These are phyloP conservation scores for Tromatobia lineatoria DNA, from an alignment of 2,888 invertebrate genomes.

Conservation along the genomic window DNA sequence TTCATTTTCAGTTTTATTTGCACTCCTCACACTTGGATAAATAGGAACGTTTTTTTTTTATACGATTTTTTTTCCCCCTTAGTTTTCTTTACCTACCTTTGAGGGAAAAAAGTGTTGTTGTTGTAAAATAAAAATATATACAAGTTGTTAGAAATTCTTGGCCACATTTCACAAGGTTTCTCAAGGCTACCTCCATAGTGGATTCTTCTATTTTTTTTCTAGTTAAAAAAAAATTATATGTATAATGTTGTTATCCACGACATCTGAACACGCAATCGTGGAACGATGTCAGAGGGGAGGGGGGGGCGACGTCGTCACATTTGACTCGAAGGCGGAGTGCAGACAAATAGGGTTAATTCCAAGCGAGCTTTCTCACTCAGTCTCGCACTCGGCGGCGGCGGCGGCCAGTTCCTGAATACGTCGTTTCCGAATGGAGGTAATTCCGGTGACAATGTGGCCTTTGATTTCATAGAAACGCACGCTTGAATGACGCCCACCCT, in stretches of 20 bases:
- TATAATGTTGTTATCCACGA: no score
- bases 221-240: background rate
- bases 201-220: no score
- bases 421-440: slow-evolving; percentile 85
- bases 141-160: no score
- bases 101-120: no score
- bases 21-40: no score
- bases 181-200: no score
- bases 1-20: no score
- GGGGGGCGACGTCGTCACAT: slow-evolving; percentile 69
- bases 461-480: slow-evolving; percentile 84
- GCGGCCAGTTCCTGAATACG: slow-evolving; percentile 79
- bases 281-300: slow-evolving; percentile 63
- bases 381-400: slow-evolving; percentile 65
- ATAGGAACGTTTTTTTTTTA: no score
- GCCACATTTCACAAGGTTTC: no score
- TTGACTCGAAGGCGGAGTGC: slow-evolving; percentile 72
- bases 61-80: no score
- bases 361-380: slow-evolving; percentile 78
- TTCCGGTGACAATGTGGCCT: slow-evolving; percentile 85
- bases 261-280: background rate
- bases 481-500: slow-evolving; percentile 81
- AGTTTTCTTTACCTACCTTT: no score
- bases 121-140: no score
- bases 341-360: slow-evolving; percentile 85